These are phyloP conservation scores for Myrmecophaga tridactyla DNA, from an alignment of 2,113 vertebrate genomes.

Conservation along the genomic window DNA sequence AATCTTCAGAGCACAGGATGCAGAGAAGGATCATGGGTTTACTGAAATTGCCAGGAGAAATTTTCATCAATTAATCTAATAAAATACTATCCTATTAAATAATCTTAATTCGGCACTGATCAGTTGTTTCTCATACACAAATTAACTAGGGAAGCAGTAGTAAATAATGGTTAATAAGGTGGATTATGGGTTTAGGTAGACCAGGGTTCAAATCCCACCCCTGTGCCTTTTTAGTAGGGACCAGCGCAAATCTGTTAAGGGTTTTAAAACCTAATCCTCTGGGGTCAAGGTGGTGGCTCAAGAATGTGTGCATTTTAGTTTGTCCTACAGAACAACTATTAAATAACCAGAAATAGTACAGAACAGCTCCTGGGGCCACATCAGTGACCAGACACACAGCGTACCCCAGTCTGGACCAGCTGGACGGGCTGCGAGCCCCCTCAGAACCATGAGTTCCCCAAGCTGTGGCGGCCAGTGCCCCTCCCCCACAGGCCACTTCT, in stretches of 20 bases:
- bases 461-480: too few species aligned
- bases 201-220: background rate
- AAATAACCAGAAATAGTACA: too few species aligned
- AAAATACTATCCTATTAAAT: background rate
- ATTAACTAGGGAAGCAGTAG: background rate
- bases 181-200: background rate
- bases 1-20: background rate
- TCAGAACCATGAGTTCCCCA: too few species aligned
- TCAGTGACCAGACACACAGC: too few species aligned
- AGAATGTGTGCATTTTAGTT: too few species aligned
- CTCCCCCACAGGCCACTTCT: too few species aligned
- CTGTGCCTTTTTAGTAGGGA: background rate
- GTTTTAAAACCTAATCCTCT: background rate
- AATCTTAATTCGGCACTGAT: slow-evolving; percentile 34
- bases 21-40: background rate
- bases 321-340: too few species aligned
- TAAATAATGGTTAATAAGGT: background rate
- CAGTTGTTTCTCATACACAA: background rate
- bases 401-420: too few species aligned
- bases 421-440: too few species aligned
- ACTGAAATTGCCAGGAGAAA: background rate
- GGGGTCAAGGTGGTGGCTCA: too few species aligned
- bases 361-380: too few species aligned
- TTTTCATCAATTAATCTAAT: background rate
- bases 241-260: background rate